Base-by-base conservation (phyloP, 2,888 invertebrate genomes). In the Himalopsyche kuldschensis region DNA sequence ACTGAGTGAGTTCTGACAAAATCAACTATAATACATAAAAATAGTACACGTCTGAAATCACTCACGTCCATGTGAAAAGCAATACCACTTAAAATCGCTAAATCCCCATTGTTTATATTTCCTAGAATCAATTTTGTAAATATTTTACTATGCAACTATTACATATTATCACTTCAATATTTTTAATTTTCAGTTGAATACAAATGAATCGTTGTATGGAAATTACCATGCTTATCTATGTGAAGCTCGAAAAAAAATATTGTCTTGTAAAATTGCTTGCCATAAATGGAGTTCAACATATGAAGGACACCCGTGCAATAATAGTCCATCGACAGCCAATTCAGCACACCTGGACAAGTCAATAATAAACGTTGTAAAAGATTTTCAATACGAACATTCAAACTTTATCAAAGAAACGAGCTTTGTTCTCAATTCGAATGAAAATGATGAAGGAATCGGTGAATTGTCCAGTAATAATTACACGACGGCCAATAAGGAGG, bases 201-300 rank as follows among this genome's bases (percentile, higher is more conserved):
- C 91, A 85, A 91, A 91, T 88, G 95, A 95, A 86, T 95, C 95
- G 83, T 89, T 96, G 85, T 95, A 94, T 88, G 95, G 95, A 46
- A 96, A 96, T 89, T 96, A 96, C 89, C 95, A 96, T 90, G 96
- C 96, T 0, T 98, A 98, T 90, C 91, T 98, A 41, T 95, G 95
- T 88, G 97, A 97, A 89, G 97, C 98, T 0, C 93, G 96, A 86
- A 94, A 93, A 88, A 95, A 95, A 89, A 95, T 98, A 81, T 93
- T 93, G 32, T 92, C 94, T 10, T 95, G 97, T 88, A 93, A 94
- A 69, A 90, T 93, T 41, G 96, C 97, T 0, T 97, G 97, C 89
- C 89, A 91, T 0, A 91, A 92, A 81, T 98, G 98, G 98, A 94
- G 94, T 5, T 95, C 95, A 85, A 93, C 92, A 78, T 98, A 98